Percentiles rank a stretch among this genome's conserved stretches.
These are phyloP conservation scores for Bombus affinis DNA, from an alignment of 1,140 invertebrate genomes.

Conservation along the genomic window DNA sequence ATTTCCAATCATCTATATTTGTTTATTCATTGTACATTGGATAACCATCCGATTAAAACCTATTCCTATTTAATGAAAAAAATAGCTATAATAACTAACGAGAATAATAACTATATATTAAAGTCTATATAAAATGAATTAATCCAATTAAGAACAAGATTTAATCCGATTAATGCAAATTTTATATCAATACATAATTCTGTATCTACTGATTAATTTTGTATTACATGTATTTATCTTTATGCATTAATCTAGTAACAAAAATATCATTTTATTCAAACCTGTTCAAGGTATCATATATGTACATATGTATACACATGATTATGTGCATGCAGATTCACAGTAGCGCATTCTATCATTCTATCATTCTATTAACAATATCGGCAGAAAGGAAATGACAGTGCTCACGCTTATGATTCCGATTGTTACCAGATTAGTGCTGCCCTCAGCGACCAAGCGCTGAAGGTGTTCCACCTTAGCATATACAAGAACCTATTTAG, in stretches of 20 bases:
- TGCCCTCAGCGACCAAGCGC: no score
- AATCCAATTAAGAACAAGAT: neutral
- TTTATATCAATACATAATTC: neutral
- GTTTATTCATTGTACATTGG: neutral
- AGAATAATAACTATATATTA: neutral
- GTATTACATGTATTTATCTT: neutral
- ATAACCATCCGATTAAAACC: neutral
- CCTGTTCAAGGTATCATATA: neutral
- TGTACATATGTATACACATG: neutral
- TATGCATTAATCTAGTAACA: neutral
- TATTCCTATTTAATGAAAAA: neutral
- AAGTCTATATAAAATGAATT: neutral
- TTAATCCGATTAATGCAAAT: neutral
- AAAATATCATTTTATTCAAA: neutral
- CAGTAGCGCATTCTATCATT: conserved; percentile 19
- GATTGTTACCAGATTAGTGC: no score
- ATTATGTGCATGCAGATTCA: neutral
- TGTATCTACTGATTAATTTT: no score
- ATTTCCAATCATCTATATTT: conserved; percentile 6
- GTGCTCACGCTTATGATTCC: no score
- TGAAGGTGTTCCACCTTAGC: no score
- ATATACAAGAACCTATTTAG: no score
- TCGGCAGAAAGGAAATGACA: no score
- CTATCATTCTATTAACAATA: conserved; percentile 13
- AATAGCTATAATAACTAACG: neutral